These are phyloP conservation scores for Planococcus citri DNA, from an alignment of 1,140 invertebrate species.

Conservation along the genomic window DNA sequence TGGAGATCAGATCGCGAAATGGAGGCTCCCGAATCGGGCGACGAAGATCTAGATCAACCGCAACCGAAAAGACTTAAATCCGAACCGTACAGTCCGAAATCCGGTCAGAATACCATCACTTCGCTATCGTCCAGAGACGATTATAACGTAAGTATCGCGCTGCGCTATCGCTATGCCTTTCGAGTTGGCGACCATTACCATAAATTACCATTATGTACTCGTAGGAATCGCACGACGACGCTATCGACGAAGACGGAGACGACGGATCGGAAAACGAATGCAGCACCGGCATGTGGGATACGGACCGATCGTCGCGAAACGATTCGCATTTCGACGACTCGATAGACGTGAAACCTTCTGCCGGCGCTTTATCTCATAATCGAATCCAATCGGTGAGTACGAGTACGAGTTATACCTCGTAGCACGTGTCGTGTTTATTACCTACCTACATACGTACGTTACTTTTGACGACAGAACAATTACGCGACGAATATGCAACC, in stretches of 20 bases:
- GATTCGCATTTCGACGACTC: constrained; percentile 12
- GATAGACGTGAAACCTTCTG: not conserved
- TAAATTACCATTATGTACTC: no score
- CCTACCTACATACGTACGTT: no score
- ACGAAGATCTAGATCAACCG: constrained; percentile 34
- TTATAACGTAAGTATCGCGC: constrained; percentile 25
- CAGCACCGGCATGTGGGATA: not conserved
- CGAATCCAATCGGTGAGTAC: constrained; percentile 8
- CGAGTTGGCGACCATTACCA: no score
- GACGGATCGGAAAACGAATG: constrained; percentile 28
- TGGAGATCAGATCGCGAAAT: constrained; percentile 40
- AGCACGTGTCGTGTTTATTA: no score
- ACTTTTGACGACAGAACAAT: not conserved
- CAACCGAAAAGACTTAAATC: constrained; percentile 31
- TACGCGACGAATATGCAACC: not conserved
- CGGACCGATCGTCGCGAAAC: not conserved
- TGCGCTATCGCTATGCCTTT: no score
- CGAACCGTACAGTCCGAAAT: constrained; percentile 32
- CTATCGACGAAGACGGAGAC: constrained; percentile 22
- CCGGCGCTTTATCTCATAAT: not conserved
- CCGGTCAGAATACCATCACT: constrained; percentile 34
- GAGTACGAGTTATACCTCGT: not conserved
- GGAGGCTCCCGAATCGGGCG: constrained; percentile 30
- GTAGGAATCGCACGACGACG: constrained; percentile 22
- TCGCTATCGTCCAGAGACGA: constrained; percentile 31